These are phyloP conservation scores for Dromas ardeola DNA, from an alignment of 2,113 vertebrate species.

Conservation along the genomic window DNA sequence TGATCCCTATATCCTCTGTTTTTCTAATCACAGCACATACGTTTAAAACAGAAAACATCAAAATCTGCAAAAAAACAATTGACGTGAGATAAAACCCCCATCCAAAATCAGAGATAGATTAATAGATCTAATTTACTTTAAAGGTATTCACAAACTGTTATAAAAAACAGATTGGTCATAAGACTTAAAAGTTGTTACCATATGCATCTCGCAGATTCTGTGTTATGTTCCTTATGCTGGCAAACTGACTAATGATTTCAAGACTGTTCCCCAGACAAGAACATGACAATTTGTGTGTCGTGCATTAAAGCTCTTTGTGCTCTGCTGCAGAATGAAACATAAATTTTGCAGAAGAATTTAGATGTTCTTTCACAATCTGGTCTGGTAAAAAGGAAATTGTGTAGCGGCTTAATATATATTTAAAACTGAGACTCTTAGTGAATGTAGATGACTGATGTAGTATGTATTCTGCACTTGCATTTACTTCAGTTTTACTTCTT, in stretches of 20 bases:
- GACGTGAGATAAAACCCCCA: background rate
- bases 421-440: background rate
- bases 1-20: background rate
- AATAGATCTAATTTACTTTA: constrained; percentile 42
- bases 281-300: constrained; percentile 5
- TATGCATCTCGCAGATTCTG: constrained; percentile 34
- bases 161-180: constrained; percentile 21
- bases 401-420: background rate
- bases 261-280: constrained; percentile 25
- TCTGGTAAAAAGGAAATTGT: background rate
- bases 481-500: background rate
- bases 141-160: constrained; percentile 22
- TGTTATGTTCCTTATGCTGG: constrained; percentile 37
- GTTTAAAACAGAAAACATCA: background rate
- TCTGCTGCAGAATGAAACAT: constrained; percentile 10
- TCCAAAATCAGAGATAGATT: constrained; percentile 3
- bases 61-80: background rate
- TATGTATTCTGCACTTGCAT: background rate
- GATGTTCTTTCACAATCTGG: constrained; percentile 15
- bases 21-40: background rate
- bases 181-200: constrained; percentile 24
- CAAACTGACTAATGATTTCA: constrained; percentile 32
- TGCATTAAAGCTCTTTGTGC: background rate
- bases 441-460: background rate
- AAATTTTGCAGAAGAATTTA: constrained; percentile 16